Conservation (phyloP, 2,113 vertebrate genomes). For the Piaya cayana region DNA sequence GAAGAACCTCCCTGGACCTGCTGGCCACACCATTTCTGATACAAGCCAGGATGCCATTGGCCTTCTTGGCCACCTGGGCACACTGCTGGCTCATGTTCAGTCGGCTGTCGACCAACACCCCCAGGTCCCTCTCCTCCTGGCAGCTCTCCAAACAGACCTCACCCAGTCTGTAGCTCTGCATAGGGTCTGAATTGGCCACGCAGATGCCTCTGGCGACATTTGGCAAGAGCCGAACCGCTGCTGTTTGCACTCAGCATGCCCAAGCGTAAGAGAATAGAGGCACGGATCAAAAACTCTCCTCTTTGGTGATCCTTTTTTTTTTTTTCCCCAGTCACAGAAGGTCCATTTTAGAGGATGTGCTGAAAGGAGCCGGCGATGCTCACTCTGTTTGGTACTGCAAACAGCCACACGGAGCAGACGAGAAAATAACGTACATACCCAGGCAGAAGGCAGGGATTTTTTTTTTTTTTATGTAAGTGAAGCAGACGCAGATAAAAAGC, state of each 20-base stretch:
- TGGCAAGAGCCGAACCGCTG: not conserved
- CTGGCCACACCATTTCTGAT: too few species aligned
- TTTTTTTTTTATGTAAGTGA: slow-evolving; percentile 47
- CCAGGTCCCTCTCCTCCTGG: too few species aligned
- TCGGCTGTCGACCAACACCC: too few species aligned
- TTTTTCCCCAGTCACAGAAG: not conserved
- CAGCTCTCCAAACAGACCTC: too few species aligned
- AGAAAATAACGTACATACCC: slow-evolving; percentile 65
- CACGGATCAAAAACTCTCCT: not conserved
- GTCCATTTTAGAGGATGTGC: not conserved
- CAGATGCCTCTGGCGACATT: not conserved
- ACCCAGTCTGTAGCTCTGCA: too few species aligned
- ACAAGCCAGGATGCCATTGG: too few species aligned
- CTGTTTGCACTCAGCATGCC: not conserved
- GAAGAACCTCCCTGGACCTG: too few species aligned
- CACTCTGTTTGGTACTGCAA: slow-evolving; percentile 1
- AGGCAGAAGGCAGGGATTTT: slow-evolving; percentile 21
- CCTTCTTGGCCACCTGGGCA: too few species aligned
- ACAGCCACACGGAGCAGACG: slow-evolving; percentile 32
- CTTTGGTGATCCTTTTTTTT: not conserved
- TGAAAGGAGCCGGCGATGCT: not conserved
- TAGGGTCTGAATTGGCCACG: too few species aligned
- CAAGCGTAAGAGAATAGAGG: not conserved
- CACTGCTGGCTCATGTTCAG: too few species aligned
- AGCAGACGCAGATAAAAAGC: slow-evolving; percentile 51